These are phyloP conservation scores for Oncorhynchus mykiss DNA, from an alignment of 2,113 vertebrate genomes.

Conservation along the genomic window DNA sequence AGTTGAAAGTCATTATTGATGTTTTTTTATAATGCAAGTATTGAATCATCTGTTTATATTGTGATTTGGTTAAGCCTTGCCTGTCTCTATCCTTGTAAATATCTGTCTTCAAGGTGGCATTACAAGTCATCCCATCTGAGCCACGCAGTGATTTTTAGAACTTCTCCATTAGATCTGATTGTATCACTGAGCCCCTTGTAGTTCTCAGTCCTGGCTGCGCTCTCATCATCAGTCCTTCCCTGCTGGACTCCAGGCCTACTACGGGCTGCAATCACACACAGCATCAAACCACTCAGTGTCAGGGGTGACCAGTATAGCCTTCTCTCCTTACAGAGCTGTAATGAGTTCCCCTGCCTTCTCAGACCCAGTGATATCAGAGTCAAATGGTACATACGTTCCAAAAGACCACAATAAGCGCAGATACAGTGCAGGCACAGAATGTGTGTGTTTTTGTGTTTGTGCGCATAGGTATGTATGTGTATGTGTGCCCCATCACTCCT, in stretches of 20 bases:
- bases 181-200: conserved; percentile 19
- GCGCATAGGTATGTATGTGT: too few relatives aligned
- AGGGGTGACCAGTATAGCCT: not conserved
- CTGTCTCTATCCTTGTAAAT: conserved; percentile 1
- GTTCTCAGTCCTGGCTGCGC: conserved; percentile 1
- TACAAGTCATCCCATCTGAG: not conserved
- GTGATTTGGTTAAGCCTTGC: not conserved
- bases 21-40: not conserved
- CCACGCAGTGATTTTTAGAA: not conserved
- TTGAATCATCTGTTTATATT: not conserved
- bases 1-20: not conserved
- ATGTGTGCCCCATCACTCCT: not conserved
- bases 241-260: not conserved
- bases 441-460: too few relatives aligned
- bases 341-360: not conserved
- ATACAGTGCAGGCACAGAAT: not conserved
- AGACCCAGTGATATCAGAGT: not conserved
- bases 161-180: conserved; percentile 30
- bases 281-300: not conserved
- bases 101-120: too few relatives aligned
- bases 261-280: conserved; percentile 33
- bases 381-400: not conserved
- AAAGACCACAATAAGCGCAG: not conserved
- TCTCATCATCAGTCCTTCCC: conserved; percentile 1
- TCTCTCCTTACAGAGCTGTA: not conserved